Evolutionary conservation across 2,888 invertebrate species (phyloP).

Genomic region (Dynastes tityus): DNA sequence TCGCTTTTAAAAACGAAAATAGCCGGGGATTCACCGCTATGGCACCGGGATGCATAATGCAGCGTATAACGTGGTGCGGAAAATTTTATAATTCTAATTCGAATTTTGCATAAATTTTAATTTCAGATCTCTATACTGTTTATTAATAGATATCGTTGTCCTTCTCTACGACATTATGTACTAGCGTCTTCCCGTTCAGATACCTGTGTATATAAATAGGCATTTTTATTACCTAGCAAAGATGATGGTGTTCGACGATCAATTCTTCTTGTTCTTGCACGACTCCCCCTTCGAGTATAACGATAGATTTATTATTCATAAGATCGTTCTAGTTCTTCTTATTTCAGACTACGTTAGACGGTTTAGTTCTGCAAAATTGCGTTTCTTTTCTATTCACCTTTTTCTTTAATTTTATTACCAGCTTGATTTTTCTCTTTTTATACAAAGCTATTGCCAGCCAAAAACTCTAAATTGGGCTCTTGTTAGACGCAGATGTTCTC

Average conservation of each 20-base stretch:
- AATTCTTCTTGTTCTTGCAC: background rate
- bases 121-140: background rate
- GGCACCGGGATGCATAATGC: constrained; percentile 27
- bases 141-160: background rate
- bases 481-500: too few species aligned
- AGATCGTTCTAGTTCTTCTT: background rate
- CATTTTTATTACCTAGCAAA: background rate
- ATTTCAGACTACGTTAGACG: background rate
- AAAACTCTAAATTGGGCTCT: too few species aligned
- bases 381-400: too few species aligned
- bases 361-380: background rate
- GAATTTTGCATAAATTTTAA: constrained; percentile 38
- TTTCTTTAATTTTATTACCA: too few species aligned
- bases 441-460: too few species aligned
- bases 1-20: constrained; percentile 2
- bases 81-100: constrained; percentile 25
- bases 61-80: constrained; percentile 2
- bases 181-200: too few species aligned
- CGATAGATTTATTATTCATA: constrained; percentile 27
- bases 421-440: too few species aligned
- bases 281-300: background rate
- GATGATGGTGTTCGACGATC: background rate
- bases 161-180: background rate
- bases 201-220: background rate
- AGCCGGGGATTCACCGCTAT: background rate